Percentiles rank a stretch among this genome's conserved stretches.
Conservation (phyloP, 2,797 vertebrate genomes). For the Erpetoichthys calabaricus region DNA sequence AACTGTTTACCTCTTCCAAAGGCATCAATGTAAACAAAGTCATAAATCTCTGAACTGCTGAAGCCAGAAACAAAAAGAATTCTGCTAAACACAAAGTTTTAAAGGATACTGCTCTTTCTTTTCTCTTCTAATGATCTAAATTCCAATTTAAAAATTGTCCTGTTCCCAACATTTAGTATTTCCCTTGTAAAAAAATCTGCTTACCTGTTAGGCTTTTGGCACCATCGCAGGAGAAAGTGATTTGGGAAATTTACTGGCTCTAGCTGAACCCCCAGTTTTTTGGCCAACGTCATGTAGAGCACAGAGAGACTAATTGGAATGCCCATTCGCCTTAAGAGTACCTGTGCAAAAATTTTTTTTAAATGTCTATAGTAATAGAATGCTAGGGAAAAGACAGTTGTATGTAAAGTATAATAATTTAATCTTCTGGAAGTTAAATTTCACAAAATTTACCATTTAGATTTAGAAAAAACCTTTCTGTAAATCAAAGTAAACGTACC, state of each 20-base stretch:
- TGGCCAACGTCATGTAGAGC: slow-evolving; percentile 81
- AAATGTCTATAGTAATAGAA: background rate
- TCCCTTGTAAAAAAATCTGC: slow-evolving; percentile 1
- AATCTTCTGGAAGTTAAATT: background rate
- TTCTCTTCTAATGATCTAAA: background rate
- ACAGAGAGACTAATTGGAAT: slow-evolving; percentile 96
- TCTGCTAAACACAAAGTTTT: background rate
- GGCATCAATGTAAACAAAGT: slow-evolving; percentile 86
- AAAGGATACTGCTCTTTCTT: background rate
- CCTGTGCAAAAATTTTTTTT: slow-evolving; percentile 38
- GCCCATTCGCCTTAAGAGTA: slow-evolving; percentile 76
- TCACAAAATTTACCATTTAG: too few species aligned
- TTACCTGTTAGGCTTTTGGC: slow-evolving; percentile 71
- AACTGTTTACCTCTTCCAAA: slow-evolving; percentile 89
- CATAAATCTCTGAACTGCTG: slow-evolving; percentile 79
- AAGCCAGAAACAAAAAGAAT: background rate
- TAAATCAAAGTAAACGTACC: slow-evolving; percentile 35
- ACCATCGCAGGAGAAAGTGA: slow-evolving; percentile 90
- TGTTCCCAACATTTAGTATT: background rate
- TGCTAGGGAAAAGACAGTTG: background rate
- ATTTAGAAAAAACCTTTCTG: too few species aligned
- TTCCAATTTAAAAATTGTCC: background rate
- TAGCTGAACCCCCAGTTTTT: slow-evolving; percentile 70
- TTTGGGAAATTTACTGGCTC: slow-evolving; percentile 95
- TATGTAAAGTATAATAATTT: background rate